Evolutionary conservation across 1,140 invertebrate genomes (phyloP), one percentile per base, ranked within the genome.

Genomic region (Saccostrea glomerata): DNA sequence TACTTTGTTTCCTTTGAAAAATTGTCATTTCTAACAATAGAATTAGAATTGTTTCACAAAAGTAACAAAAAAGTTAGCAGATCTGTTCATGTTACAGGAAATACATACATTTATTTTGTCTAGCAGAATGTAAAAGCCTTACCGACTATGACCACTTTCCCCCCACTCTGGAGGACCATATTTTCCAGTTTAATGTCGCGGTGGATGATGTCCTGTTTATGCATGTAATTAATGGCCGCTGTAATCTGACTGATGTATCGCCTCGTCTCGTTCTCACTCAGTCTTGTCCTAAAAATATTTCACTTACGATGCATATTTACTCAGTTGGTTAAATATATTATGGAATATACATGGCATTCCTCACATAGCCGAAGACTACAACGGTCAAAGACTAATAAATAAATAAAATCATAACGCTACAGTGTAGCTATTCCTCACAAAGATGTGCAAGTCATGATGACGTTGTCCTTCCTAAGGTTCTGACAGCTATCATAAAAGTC

Each of bases 221-320:
- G 88, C 88, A 89, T 86, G 83, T 89, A 86, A 30, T 89, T 58
- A 15, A 89, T 40, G 47, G 88, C 88, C 12, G 36, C 36, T 25
- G 84, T 82, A 17, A 89, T 86, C 54, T 89, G 88, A 47, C 2
- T 58, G 73, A 89, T 66, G 23, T 83, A 86, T 40, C 15, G n/a
- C n/a, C 73, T 83, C 3, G 40, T 55, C 54, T 89, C 88, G 5
- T 70, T 20, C 40, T 89, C 88, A 20, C n/a, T 40, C 9, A 89
- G 47, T 36, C 58, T 40, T 40, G 47, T 55, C n/a, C 88, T 89
- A 15, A 25, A 83, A 54, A 54, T 17, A 77, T 30, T 36, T 30
- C 15, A 15, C 25, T 77, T 0, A 30, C 13, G 23, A 77, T 15
- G 25, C 25, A 15, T 36, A 15, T 77, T 30, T 25, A 30, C 40